A percentile compares a stretch with the other conserved stretches of the same genome.
phyloP scores from a whole-genome alignment of 2,888 invertebrate species.

The Sussaba pulchella region DNA sequence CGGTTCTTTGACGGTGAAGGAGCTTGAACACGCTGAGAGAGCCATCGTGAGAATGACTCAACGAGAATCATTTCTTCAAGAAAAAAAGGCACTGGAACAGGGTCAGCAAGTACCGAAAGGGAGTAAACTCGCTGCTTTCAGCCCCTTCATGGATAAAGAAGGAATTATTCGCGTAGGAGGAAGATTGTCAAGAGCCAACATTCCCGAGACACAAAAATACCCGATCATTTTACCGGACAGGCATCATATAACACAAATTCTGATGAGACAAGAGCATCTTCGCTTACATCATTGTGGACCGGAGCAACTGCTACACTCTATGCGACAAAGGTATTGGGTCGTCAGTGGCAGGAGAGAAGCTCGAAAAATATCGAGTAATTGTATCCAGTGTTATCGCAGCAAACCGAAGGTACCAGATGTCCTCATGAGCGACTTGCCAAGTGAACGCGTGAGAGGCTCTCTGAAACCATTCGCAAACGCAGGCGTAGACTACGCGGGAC shows the following conservation, averaged over 20 bases:
- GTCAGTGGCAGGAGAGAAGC: conserved; percentile 71
- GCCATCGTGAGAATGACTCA: conserved; percentile 52
- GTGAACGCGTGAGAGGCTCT: conserved; percentile 70
- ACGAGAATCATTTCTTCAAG: conserved; percentile 35
- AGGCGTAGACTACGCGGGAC: conserved; percentile 64
- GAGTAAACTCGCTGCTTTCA: conserved; percentile 45
- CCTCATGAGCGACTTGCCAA: conserved; percentile 79
- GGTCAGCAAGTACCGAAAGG: conserved; percentile 12
- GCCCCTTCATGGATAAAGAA: conserved; percentile 46
- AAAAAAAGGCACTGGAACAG: conserved; percentile 18
- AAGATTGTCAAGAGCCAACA: conserved; percentile 43
- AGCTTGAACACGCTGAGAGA: conserved; percentile 51
- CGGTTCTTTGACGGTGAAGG: conserved; percentile 35
- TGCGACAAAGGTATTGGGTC: conserved; percentile 74
- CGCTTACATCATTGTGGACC: conserved; percentile 66
- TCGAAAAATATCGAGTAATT: conserved; percentile 68
- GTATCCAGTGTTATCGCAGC: conserved; percentile 73
- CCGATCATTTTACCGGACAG: conserved; percentile 48
- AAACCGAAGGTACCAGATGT: conserved; percentile 67
- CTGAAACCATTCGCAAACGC: conserved; percentile 71
- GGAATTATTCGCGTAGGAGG: conserved; percentile 59
- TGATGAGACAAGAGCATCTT: conserved; percentile 65
- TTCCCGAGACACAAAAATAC: conserved; percentile 42
- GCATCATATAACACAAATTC: conserved; percentile 57
- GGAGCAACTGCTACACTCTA: conserved; percentile 58